phyloP scores from a whole-genome alignment of 1,140 invertebrate genomes.

The Sipha flava region DNA sequence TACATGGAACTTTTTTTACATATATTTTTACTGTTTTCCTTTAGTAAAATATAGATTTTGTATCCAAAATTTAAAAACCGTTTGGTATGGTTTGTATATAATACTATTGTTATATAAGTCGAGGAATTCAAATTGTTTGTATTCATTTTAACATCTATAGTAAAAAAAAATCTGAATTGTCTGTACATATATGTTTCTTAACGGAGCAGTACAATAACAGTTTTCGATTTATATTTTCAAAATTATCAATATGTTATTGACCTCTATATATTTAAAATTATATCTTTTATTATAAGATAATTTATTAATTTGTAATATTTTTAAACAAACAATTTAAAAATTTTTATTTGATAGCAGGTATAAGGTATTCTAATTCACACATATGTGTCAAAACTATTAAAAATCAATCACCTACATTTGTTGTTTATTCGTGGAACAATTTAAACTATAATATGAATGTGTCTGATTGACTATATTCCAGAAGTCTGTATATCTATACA shows the following conservation, averaged over 20 bases:
- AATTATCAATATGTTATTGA: not conserved
- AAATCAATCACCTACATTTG: not conserved
- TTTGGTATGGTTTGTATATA: not conserved
- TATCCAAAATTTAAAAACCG: not conserved
- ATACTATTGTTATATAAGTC: not conserved
- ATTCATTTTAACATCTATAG: not conserved
- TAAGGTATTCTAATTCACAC: no score
- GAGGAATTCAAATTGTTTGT: not conserved
- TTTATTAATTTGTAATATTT: no score
- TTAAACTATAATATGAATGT: not conserved
- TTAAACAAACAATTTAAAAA: no score
- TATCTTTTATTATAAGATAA: no score
- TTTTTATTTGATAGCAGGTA: no score
- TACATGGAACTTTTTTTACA: no score
- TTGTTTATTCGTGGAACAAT: not conserved
- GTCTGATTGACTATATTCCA: not conserved
- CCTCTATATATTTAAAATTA: no score
- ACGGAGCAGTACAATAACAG: not conserved
- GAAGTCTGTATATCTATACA: not conserved
- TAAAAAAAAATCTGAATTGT: not conserved
- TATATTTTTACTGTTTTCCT: no score
- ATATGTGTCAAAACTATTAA: not conserved
- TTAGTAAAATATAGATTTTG: not conserved
- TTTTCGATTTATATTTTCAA: not conserved
- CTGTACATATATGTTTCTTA: not conserved